A percentile compares a stretch with the other conserved stretches of the same genome.
phyloP scores from a whole-genome alignment of 1,140 invertebrate genomes.

The Bombyx mori region DNA sequence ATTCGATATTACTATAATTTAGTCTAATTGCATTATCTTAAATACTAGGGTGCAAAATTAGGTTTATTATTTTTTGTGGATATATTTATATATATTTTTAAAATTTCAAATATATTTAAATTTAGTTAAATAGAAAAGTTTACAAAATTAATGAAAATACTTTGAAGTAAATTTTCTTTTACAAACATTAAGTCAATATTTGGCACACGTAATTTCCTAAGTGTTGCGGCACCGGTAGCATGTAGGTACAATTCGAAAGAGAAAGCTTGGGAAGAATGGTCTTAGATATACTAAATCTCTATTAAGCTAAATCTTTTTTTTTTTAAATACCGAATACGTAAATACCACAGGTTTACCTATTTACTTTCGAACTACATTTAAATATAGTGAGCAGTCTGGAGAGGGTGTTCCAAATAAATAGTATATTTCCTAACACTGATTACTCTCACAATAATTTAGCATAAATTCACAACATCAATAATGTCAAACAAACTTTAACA shows the following conservation, averaged over 20 bases:
- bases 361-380: slow-evolving; percentile 37
- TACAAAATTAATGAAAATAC: slow-evolving; percentile 12
- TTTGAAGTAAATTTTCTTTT: slow-evolving; percentile 2
- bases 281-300: slow-evolving; percentile 59
- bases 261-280: slow-evolving; percentile 54
- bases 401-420: slow-evolving; percentile 61
- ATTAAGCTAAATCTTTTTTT: slow-evolving; percentile 56
- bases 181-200: slow-evolving; percentile 17
- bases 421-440: slow-evolving; percentile 57
- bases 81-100: not conserved
- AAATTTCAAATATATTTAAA: no score
- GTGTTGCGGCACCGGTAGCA: slow-evolving; percentile 42
- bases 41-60: slow-evolving; percentile 60
- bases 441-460: slow-evolving; percentile 67
- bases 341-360: slow-evolving; percentile 54
- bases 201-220: slow-evolving; percentile 33
- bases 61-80: slow-evolving; percentile 21
- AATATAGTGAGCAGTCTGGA: slow-evolving; percentile 65
- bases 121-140: no score
- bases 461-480: slow-evolving; percentile 70
- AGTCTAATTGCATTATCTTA: slow-evolving; percentile 50
- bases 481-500: slow-evolving; percentile 76
- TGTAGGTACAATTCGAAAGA: slow-evolving; percentile 26
- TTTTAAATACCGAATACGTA: slow-evolving; percentile 56
- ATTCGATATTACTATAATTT: slow-evolving; percentile 3